phyloP scores from a whole-genome alignment of 2,888 invertebrate genomes.

The Graphium colonna region DNA sequence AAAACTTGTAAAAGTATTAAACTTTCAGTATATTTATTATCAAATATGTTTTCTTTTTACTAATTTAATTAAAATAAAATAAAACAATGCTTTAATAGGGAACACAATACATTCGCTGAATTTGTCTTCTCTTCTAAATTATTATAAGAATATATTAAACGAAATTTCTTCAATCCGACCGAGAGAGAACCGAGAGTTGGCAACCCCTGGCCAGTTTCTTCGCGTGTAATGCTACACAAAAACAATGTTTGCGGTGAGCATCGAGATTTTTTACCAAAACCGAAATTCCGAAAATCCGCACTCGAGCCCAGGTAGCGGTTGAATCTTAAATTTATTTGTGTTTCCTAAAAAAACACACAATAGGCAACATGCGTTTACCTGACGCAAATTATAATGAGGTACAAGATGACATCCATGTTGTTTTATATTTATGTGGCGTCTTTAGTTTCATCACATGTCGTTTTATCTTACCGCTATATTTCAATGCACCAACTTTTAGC shows the following conservation, averaged over 20 bases:
- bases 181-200: constrained; percentile 32
- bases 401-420: constrained; percentile 69
- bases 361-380: constrained; percentile 65
- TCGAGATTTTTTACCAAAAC: constrained; percentile 64
- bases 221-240: constrained; percentile 53
- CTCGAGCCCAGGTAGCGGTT: constrained; percentile 73
- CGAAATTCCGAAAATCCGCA: constrained; percentile 70
- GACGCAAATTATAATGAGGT: constrained; percentile 73
- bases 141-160: neutral
- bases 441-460: constrained; percentile 6
- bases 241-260: constrained; percentile 78
- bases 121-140: no score
- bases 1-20: no score
- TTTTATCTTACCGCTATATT: constrained; percentile 23
- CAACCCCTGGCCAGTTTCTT: constrained; percentile 42
- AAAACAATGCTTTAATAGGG: no score
- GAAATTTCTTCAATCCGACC: neutral
- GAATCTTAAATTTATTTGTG: constrained; percentile 71
- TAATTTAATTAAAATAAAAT: no score
- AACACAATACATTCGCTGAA: no score
- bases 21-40: no score
- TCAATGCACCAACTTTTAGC: no score
- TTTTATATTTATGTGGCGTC: constrained; percentile 46
- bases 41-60: no score
- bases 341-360: constrained; percentile 70